These are phyloP conservation scores for Akabosia matsudoensis DNA, from an alignment of 1,140 invertebrate species.

Conservation along the genomic window DNA sequence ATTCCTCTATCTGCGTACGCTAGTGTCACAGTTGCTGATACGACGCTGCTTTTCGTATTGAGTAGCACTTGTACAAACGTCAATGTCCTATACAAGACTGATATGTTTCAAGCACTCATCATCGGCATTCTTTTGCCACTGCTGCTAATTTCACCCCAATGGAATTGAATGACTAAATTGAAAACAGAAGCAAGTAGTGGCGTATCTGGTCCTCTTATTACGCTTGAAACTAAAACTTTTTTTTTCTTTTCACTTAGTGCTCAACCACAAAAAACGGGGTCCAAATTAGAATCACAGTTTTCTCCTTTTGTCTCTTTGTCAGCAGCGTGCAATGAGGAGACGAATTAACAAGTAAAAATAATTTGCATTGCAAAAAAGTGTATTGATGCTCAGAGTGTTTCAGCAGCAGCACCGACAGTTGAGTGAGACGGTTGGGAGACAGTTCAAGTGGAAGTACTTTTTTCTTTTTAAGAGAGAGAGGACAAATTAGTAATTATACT, in stretches of 20 bases:
- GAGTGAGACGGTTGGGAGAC: background rate
- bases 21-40: no score
- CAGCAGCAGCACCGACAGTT: background rate
- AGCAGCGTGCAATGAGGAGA: background rate
- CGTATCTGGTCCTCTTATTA: no score
- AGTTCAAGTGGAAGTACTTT: background rate
- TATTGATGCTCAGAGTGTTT: background rate
- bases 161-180: background rate
- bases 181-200: background rate
- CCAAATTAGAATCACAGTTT: conserved; percentile 1
- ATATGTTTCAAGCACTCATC: background rate
- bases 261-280: background rate
- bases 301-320: background rate
- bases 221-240: no score
- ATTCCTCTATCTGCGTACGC: no score
- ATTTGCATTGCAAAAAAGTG: conserved; percentile 4
- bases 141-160: background rate
- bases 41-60: no score
- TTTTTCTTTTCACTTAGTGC: no score
- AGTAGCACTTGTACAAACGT: conserved; percentile 1
- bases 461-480: background rate
- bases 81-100: background rate
- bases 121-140: background rate
- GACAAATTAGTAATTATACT: background rate
- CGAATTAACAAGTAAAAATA: conserved; percentile 1